phyloP scores from a whole-genome alignment of 2,113 vertebrate genomes.

The Scomber colias region DNA sequence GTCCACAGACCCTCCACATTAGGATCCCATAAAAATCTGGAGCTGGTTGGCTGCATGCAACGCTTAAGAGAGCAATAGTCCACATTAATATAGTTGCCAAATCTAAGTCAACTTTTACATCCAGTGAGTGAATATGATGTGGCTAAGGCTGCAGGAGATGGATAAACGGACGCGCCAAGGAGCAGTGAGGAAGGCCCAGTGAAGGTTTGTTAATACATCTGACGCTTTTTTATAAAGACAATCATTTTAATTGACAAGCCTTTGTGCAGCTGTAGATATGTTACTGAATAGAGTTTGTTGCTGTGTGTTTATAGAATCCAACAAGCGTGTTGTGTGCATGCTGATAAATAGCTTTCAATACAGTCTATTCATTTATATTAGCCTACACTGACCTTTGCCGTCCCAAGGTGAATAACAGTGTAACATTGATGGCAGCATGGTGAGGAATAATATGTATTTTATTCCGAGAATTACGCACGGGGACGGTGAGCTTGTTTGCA shows the following conservation, averaged over 20 bases:
- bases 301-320: neutral
- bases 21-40: slow-evolving; percentile 76
- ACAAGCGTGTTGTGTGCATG: neutral
- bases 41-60: slow-evolving; percentile 67
- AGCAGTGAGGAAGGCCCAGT: slow-evolving; percentile 44
- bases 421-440: neutral
- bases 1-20: slow-evolving; percentile 81
- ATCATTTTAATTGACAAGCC: rapidly evolving
- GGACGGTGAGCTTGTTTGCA: too few species aligned
- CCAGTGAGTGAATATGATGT: slow-evolving; percentile 17
- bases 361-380: neutral
- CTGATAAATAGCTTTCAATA: neutral
- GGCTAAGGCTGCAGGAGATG: slow-evolving; percentile 15
- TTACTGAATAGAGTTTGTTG: neutral
- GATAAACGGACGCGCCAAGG: slow-evolving; percentile 33
- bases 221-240: neutral
- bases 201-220: slow-evolving; percentile 62
- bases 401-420: neutral
- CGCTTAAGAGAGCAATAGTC: slow-evolving; percentile 45
- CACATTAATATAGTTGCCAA: slow-evolving; percentile 36
- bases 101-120: slow-evolving; percentile 41
- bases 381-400: slow-evolving; percentile 4
- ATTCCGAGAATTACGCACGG: neutral
- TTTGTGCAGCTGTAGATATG: neutral
- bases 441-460: neutral